A percentile compares a stretch with the other conserved stretches of the same genome.
Conservation (phyloP, 1,140 invertebrate species). For the Habropoda laboriosa region DNA sequence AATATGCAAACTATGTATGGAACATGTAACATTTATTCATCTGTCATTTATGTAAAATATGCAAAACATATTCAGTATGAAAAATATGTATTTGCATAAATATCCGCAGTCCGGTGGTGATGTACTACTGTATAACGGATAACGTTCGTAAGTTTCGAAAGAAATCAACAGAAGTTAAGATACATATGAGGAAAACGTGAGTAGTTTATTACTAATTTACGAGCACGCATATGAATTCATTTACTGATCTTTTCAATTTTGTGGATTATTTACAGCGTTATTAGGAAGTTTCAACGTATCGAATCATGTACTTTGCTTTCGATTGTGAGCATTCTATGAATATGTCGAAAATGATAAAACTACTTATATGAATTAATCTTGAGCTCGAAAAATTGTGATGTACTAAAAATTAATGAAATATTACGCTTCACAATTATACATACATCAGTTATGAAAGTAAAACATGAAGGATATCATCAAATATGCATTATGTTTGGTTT, state of each 20-base stretch:
- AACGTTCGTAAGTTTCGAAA: conserved; percentile 11
- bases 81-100: too few species aligned
- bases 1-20: too few species aligned
- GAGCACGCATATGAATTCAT: conserved; percentile 49
- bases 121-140: too few species aligned
- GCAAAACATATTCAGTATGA: too few species aligned
- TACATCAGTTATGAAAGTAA: conserved; percentile 48
- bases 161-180: conserved; percentile 5
- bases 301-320: conserved; percentile 40
- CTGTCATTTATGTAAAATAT: too few species aligned
- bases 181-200: not conserved
- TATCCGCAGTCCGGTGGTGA: too few species aligned
- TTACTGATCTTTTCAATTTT: conserved; percentile 51
- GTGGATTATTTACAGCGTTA: conserved; percentile 56
- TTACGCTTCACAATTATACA: too few species aligned
- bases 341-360: conserved; percentile 45
- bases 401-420: conserved; percentile 60
- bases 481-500: not conserved
- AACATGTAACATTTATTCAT: too few species aligned
- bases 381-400: conserved; percentile 51
- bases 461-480: conserved; percentile 16
- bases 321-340: not conserved
- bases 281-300: conserved; percentile 54
- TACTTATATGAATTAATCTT: conserved; percentile 60
- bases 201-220: conserved; percentile 58